phyloP scores from a whole-genome alignment of 2,797 vertebrate genomes.

The Chaenodraco wilsoni region DNA sequence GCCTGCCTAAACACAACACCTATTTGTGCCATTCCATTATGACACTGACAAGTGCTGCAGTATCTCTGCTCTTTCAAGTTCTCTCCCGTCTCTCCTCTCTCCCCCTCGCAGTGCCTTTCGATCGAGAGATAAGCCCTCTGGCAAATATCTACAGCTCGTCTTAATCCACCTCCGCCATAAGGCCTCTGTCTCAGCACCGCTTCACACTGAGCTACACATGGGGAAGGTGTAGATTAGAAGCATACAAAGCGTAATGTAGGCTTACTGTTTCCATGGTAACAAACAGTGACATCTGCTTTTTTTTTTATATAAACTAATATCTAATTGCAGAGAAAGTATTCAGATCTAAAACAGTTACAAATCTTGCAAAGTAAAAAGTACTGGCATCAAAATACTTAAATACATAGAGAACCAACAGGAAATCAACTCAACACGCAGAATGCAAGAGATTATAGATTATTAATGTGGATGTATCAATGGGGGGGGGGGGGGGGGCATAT shows the following conservation, averaged over 20 bases:
- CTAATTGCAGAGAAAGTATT: neutral
- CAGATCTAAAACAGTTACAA: too few relatives aligned
- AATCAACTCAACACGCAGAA: too few relatives aligned
- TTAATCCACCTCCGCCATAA: neutral
- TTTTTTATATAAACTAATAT: too few relatives aligned
- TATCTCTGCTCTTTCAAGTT: conserved; percentile 25
- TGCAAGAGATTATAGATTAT: too few relatives aligned
- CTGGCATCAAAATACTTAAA: too few relatives aligned
- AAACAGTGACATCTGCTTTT: neutral
- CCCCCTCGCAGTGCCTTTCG: conserved; percentile 12
- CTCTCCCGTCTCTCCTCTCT: conserved; percentile 9
- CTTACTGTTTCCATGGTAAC: neutral
- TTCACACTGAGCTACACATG: conserved; percentile 12
- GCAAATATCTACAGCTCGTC: neutral
- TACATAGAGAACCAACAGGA: too few relatives aligned
- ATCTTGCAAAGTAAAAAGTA: too few relatives aligned
- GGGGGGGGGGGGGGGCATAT: too few relatives aligned
- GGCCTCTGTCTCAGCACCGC: neutral
- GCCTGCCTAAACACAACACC: conserved; percentile 55
- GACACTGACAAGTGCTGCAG: conserved; percentile 55
- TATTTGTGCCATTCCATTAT: conserved; percentile 47
- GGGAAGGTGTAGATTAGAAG: conserved; percentile 23
- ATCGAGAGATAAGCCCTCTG: conserved; percentile 32
- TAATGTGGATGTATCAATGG: too few relatives aligned
- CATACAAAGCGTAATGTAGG: neutral